These are phyloP conservation scores for Amazona guildingii DNA, from an alignment of 2,113 vertebrate species.

Conservation along the genomic window DNA sequence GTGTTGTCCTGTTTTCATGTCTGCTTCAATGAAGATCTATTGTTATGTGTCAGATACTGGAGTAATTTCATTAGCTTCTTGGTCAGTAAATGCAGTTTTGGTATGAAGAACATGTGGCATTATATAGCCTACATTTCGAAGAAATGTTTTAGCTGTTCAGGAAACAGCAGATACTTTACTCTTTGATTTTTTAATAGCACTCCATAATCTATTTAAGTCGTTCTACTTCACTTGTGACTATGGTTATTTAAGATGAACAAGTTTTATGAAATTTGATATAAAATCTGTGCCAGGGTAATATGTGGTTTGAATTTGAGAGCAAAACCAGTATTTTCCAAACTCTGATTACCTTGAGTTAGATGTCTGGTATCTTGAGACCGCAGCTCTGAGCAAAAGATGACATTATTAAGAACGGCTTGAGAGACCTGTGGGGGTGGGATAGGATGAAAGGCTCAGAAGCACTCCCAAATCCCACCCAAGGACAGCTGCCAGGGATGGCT, in stretches of 20 bases:
- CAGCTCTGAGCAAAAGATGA: not conserved
- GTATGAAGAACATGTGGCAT: not conserved
- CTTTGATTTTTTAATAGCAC: not conserved
- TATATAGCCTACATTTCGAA: not conserved
- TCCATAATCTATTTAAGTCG: not conserved
- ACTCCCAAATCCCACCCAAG: accelerated
- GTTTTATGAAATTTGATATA: not conserved
- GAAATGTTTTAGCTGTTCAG: not conserved
- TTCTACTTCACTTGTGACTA: not conserved
- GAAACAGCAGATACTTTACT: not conserved
- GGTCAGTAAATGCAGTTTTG: not conserved
- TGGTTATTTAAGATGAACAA: not conserved
- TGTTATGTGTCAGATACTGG: not conserved
- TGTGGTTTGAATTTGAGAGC: not conserved
- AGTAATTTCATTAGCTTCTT: not conserved
- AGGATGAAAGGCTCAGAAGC: not conserved
- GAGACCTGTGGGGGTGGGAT: not conserved
- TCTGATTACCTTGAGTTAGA: not conserved
- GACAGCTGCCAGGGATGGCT: not conserved
- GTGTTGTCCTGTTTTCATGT: not conserved
- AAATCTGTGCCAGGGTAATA: not conserved
- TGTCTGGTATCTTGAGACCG: not conserved
- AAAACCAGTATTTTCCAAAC: not conserved
- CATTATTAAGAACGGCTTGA: not conserved
- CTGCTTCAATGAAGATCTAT: not conserved